These are phyloP conservation scores for Lycaena phlaeas DNA, from an alignment of 2,888 invertebrate genomes.

Conservation along the genomic window DNA sequence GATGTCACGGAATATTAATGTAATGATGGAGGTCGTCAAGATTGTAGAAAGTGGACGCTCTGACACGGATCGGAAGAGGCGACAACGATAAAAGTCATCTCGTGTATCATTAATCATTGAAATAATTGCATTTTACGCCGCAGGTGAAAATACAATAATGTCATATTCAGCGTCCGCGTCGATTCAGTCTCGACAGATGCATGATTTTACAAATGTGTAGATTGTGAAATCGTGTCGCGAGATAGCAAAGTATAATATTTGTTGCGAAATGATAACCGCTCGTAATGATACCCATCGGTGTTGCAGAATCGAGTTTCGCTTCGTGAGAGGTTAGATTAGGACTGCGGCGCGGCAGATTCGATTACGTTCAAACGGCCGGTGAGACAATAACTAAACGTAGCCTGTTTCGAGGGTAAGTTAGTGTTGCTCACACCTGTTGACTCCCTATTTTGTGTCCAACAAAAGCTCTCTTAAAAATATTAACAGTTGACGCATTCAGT, in stretches of 20 bases:
- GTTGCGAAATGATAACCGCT: slow-evolving; percentile 24
- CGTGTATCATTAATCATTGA: background rate
- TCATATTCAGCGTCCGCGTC: background rate
- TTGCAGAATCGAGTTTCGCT: slow-evolving; percentile 38
- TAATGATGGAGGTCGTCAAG: slow-evolving; percentile 14
- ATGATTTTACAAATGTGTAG: slow-evolving; percentile 8
- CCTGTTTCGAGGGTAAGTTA: slow-evolving; percentile 15
- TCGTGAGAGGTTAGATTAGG: slow-evolving; percentile 52
- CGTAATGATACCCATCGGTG: slow-evolving; percentile 23
- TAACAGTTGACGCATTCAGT: too few relatives aligned
- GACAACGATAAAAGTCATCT: background rate
- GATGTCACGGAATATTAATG: slow-evolving; percentile 16
- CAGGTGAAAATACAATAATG: too few relatives aligned
- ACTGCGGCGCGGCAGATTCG: slow-evolving; percentile 44
- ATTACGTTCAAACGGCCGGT: slow-evolving; percentile 46
- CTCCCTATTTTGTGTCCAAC: too few relatives aligned
- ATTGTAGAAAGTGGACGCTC: slow-evolving; percentile 13
- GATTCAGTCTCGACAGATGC: background rate
- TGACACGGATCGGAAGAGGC: slow-evolving; percentile 7
- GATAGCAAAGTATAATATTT: slow-evolving; percentile 20
- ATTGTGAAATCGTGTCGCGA: slow-evolving; percentile 16
- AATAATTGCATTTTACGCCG: background rate
- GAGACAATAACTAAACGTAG: slow-evolving; percentile 35
- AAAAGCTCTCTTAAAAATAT: too few relatives aligned
- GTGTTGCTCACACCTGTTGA: slow-evolving; percentile 1